A percentile compares a stretch with the other conserved stretches of the same genome.
Evolutionary conservation across 2,888 invertebrate genomes (phyloP).

Genomic region (Acanthosepion lycidas): DNA sequence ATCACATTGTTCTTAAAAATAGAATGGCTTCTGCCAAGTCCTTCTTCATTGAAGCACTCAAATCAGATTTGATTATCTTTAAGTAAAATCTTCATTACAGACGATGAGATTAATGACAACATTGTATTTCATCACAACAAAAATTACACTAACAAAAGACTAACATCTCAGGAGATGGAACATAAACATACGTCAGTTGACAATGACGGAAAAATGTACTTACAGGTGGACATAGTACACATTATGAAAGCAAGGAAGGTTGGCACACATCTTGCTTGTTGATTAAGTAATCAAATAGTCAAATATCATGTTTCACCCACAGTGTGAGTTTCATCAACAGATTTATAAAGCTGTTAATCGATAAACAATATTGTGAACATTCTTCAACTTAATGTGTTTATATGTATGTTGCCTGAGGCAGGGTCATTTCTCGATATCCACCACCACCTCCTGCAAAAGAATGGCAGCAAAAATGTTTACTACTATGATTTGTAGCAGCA

Average conservation of each 20-base stretch:
- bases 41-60: too few relatives aligned
- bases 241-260: constrained; percentile 87
- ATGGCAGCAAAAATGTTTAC: background rate
- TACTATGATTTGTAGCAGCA: background rate
- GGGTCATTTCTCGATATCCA: background rate
- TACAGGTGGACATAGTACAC: constrained; percentile 73
- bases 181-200: constrained; percentile 69
- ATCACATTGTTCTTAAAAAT: too few relatives aligned
- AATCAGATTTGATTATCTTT: too few relatives aligned
- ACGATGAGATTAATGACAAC: too few relatives aligned
- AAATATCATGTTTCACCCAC: constrained; percentile 91
- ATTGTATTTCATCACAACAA: background rate
- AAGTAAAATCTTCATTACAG: too few relatives aligned
- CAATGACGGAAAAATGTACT: constrained; percentile 73
- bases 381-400: constrained; percentile 95
- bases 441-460: background rate
- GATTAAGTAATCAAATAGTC: constrained; percentile 94
- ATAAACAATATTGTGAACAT: constrained; percentile 97
- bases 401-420: constrained; percentile 91
- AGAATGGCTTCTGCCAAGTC: too few relatives aligned
- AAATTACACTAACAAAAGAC: too few relatives aligned
- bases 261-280: constrained; percentile 87
- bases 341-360: constrained; percentile 97
- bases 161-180: constrained; percentile 62
- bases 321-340: constrained; percentile 98